Evolutionary conservation across 2,113 vertebrate genomes (phyloP), one percentile per base, ranked within the genome.

Genomic region (Atherinomorus stipes): DNA sequence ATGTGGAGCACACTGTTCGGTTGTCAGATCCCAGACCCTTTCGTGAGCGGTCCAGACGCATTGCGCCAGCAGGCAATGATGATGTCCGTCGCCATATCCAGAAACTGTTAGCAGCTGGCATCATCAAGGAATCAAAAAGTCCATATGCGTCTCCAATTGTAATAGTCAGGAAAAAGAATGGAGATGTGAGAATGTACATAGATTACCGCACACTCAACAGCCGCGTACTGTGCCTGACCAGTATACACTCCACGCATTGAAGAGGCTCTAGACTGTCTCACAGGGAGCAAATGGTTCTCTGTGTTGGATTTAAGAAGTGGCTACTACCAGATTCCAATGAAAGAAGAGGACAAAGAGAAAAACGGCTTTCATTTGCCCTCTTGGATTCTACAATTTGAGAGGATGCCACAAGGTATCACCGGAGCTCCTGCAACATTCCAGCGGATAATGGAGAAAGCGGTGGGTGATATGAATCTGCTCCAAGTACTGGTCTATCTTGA

Each of bases 381-480:
- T 28, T 65, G 1, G 61, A 45, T 78, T 7, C 62, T 21, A 2
- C 74, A 76, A 4, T 76, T 76, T 12, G 38, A 40, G 10, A 10
- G 38, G 7, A 40, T 40, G 38, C 38, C 38, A 1, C 38, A 40
- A 40, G 38, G 38, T 9, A 40, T 40, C 38, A 40, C 38, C 1
- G 38, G 38, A 2, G 38, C 38, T 10, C 38, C 38, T 11, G 38
- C 38, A 9, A 40, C 38, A 40, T 40, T 40, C 10, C 38, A 40
- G 2, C 38, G 38, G 3, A 11, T 40, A 11, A 40, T 40, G 38
- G 38, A 40, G 10, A 40, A 51, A 12, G 42, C 42, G 0, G 71
- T 66, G 0, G 72, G 72, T 1, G 74, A 70, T 21, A 71, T 78
- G 60, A 18, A 78, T 8, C 25, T 78, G 1, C 45, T 78, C 0